Conservation (phyloP, 2,113 vertebrate genomes). For the Microtus richardsoni region DNA sequence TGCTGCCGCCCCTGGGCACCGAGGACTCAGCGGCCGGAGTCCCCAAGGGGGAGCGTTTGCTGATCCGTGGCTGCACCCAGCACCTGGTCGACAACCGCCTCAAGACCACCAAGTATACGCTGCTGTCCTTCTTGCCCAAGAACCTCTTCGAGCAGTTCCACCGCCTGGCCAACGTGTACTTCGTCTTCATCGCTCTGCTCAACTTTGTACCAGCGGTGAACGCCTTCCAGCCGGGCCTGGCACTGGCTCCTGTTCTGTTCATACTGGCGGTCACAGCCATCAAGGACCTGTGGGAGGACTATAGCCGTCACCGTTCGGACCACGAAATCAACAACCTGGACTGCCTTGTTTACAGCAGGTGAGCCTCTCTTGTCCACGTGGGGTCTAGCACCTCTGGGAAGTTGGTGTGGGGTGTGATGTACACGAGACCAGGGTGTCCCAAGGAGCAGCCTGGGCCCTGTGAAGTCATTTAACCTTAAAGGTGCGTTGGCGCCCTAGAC, state of each 20-base stretch:
- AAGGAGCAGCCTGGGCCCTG: background rate
- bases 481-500: background rate
- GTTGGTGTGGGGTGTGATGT: too few relatives aligned
- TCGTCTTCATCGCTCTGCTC: slow-evolving; percentile 96
- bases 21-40: slow-evolving; percentile 80
- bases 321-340: slow-evolving; percentile 97
- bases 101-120: slow-evolving; percentile 97
- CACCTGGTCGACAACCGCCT: slow-evolving; percentile 93
- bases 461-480: background rate
- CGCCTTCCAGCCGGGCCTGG: slow-evolving; percentile 96
- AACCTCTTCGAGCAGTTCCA: slow-evolving; percentile 99
- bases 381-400: background rate
- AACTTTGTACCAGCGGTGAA: slow-evolving; percentile 96
- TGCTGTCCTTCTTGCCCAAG: slow-evolving; percentile 96
- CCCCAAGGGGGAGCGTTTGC: slow-evolving; percentile 36
- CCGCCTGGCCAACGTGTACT: slow-evolving; percentile 97
- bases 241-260: slow-evolving; percentile 95
- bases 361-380: slow-evolving; percentile 45
- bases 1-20: slow-evolving; percentile 83
- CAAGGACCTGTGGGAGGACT: slow-evolving; percentile 99
- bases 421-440: background rate
- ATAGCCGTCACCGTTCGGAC: slow-evolving; percentile 95
- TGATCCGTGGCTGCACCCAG: slow-evolving; percentile 50
- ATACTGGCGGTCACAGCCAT: slow-evolving; percentile 97
- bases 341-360: slow-evolving; percentile 97